Conservation (phyloP, 1,140 invertebrate species). For the Streblospio benedicti region DNA sequence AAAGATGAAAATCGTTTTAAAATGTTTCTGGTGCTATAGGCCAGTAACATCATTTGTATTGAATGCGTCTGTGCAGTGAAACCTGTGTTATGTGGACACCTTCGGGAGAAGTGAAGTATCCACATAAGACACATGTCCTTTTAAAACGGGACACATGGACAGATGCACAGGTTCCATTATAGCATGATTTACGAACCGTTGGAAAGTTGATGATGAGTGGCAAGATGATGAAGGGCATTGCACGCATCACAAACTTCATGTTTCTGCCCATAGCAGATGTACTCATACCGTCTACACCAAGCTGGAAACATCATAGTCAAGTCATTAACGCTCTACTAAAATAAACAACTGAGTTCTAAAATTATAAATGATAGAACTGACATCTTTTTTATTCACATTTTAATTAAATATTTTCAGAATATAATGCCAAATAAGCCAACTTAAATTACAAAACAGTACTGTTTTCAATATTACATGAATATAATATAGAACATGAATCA, state of each 20-base stretch:
- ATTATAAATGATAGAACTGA: too few species aligned
- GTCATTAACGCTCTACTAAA: too few species aligned
- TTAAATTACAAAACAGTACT: too few species aligned
- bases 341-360: too few species aligned
- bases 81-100: neutral
- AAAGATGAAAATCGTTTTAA: too few species aligned
- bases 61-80: neutral
- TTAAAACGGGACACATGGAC: neutral
- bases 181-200: slow-evolving; percentile 59
- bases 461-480: too few species aligned
- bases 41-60: neutral
- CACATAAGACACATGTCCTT: neutral
- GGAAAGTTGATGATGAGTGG: slow-evolving; percentile 82
- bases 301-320: slow-evolving; percentile 41
- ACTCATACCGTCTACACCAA: slow-evolving; percentile 69
- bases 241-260: slow-evolving; percentile 65
- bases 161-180: neutral
- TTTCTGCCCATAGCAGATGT: slow-evolving; percentile 51
- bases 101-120: neutral
- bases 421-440: too few species aligned
- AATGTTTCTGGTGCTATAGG: too few species aligned
- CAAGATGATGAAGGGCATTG: slow-evolving; percentile 70
- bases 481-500: too few species aligned
- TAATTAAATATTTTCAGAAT: too few species aligned
- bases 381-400: too few species aligned